Evolutionary conservation across 1,140 invertebrate genomes (phyloP), one percentile per base, ranked within the genome.

Genomic region (Danaus plexippus): DNA sequence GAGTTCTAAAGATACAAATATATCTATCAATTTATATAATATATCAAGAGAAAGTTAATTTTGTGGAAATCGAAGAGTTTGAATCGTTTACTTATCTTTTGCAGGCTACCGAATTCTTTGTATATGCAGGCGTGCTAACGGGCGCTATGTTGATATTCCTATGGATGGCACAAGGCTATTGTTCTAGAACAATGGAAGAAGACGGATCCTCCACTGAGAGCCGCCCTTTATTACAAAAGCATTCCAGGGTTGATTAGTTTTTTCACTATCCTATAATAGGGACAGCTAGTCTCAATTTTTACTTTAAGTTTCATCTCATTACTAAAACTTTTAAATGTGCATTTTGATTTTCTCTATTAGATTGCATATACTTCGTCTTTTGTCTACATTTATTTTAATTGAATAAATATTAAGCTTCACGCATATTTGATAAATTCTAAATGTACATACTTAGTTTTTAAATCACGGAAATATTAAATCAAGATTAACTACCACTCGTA

Each of bases 91-190:
- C 15, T 54, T 47, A 11, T 49, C 40, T 52, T 3, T 64, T 66
- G 15, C 59, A 86, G 83, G 77, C 80, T 15, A 75, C 67, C 11
- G 83, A 86, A 50, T 83, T 80, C 59, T 84, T 86, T 61, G 75
- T 80, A 9, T 86, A 84, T 55, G 79, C 83, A 7, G 67, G 56
- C 2, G 54, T 75, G 47, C 55, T 85, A 49, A 65, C 68, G 6
- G 47, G 71, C 10, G 77, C 79, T 9, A 86, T 86, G 83, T 59
- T 84, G 43, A 10, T 77, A n/a, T 86, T 84, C 54, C 63, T 78
- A 47, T 64, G 67, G 11, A 81, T 86, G 73, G 69, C 75, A 10
- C 73, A 69, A 45, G 75, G 75, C 13, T 86, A 71, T 65, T 66
- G 75, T 47, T 64, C 63, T 7, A 69, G 80, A 63, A 76, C 66